phyloP scores from a whole-genome alignment of 2,797 vertebrate genomes.

The Rachycentron canadum region DNA sequence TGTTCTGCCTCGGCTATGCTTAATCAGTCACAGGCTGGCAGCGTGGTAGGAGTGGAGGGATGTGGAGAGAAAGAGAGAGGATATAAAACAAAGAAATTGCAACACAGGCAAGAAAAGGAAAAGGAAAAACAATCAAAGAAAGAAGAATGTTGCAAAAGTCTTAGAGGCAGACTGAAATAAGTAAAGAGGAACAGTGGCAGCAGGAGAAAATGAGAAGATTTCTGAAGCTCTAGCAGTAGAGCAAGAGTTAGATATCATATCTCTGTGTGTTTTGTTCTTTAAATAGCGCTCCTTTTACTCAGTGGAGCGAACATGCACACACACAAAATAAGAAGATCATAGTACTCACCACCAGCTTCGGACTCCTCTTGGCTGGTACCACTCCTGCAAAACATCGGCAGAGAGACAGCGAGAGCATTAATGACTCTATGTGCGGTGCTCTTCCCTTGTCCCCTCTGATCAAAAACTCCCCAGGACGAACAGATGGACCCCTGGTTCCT shows the following conservation, averaged over 20 bases:
- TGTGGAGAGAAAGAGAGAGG: constrained; percentile 25
- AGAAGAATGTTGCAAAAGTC: constrained; percentile 15
- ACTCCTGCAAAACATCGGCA: constrained; percentile 97
- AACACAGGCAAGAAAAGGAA: constrained; percentile 23
- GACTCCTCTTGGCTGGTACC: constrained; percentile 97
- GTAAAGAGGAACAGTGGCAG: constrained; percentile 27
- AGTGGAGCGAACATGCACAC: constrained; percentile 37
- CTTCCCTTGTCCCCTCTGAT: constrained; percentile 79
- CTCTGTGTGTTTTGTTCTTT: constrained; percentile 68
- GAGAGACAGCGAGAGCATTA: constrained; percentile 89
- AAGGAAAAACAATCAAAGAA: constrained; percentile 8
- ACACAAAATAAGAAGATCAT: constrained; percentile 51
- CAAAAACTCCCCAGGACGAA: constrained; percentile 65
- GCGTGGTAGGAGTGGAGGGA: constrained; percentile 46
- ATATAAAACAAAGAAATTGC: constrained; percentile 36
- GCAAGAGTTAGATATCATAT: constrained; percentile 52
- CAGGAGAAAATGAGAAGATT: constrained; percentile 30
- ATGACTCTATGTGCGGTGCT: constrained; percentile 88
- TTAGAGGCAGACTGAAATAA: constrained; percentile 46
- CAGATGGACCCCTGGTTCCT: constrained; percentile 53
- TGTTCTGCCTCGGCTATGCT: constrained; percentile 59
- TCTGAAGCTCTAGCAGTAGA: constrained; percentile 42
- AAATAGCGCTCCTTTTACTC: constrained; percentile 63
- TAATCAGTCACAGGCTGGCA: constrained; percentile 71
- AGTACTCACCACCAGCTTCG: constrained; percentile 98